Evolutionary conservation across 2,113 vertebrate species (phyloP), one percentile per base, ranked within the genome.

Genomic region (Tympanuchus pallidicinctus): DNA sequence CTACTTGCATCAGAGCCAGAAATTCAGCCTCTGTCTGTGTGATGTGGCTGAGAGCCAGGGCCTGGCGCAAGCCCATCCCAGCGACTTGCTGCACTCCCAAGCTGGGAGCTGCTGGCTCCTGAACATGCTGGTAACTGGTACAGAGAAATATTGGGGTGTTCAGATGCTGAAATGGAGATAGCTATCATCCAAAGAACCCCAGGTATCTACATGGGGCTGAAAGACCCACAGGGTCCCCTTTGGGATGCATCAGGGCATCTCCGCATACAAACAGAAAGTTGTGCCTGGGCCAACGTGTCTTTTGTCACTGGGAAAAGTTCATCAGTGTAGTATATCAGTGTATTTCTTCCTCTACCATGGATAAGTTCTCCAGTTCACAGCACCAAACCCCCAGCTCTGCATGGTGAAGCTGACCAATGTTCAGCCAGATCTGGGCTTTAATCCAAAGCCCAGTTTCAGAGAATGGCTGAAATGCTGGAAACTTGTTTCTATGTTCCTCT

Each of bases 371-470:
- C n/a, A 34, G 1, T 28, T 45, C 1, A 2, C 50, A 76, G 69
- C 34, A 48, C 45, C 79, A 60, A 45, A 3, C 13, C 8, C 32
- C 32, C 63, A 64, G 16, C 50, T 66, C 65, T 63, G 66, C 50
- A 63, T 56, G 59, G 36, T 52, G 21, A 66, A 52, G 28, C 20
- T 1, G 3, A n/a, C 6, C 73, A 81, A 21, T 2, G 4, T 63
- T 20, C 57, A 57, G 10, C 27, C 43, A 27, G 27, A 42, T 4
- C 38, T 27, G 66, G 56, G 52, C 28, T 32, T 34, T n/a, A 38
- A 70, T 19, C 40, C 59, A 54, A 38, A 11, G 30, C 27, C 0
- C 0, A 48, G 47, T 12, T 14, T 3, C 1, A 20, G 75, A 56
- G n/a, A 71, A 28, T 7, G 24, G 10, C 52, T 91, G 82, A 54